A percentile compares a stretch with the other conserved stretches of the same genome.
Conservation (phyloP, 1,140 invertebrate genomes). For the Lutraria rhynchaena region DNA sequence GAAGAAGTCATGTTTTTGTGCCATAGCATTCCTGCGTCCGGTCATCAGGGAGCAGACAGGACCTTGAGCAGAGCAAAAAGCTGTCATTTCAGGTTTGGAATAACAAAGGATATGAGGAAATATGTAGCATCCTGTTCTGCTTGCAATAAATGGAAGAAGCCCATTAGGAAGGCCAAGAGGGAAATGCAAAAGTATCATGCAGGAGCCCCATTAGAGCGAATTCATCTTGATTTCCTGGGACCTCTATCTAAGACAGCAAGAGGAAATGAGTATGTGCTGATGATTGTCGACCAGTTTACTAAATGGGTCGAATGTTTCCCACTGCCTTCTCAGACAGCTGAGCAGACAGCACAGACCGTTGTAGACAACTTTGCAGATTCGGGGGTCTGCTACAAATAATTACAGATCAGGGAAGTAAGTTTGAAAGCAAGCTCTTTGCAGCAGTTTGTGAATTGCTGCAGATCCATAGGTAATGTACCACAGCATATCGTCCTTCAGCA, state of each 20-base stretch:
- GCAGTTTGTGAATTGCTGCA: conserved; percentile 17
- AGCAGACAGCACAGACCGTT: not conserved
- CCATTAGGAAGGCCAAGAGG: not conserved
- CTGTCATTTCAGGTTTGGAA: not conserved
- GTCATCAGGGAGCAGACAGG: conserved; percentile 13
- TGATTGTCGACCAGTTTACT: conserved; percentile 48
- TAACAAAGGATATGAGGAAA: not conserved
- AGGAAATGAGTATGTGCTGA: conserved; percentile 49
- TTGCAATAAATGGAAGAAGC: conserved; percentile 25
- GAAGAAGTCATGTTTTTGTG: conserved; percentile 4
- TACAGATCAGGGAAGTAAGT: conserved; percentile 46
- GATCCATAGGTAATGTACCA: not conserved
- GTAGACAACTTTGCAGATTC: conserved; percentile 37
- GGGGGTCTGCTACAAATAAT: conserved; percentile 48
- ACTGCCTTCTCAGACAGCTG: conserved; percentile 30
- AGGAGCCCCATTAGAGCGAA: conserved; percentile 31
- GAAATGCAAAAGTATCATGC: conserved; percentile 39
- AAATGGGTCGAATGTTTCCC: conserved; percentile 46
- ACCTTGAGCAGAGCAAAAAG: not conserved
- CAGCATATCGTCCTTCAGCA: conserved; percentile 31
- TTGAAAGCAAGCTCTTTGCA: not conserved
- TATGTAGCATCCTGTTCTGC: conserved; percentile 2
- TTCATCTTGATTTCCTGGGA: conserved; percentile 48
- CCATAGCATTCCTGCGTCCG: conserved; percentile 7
- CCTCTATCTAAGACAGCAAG: conserved; percentile 27